Evolutionary conservation across 2,113 vertebrate genomes (phyloP), one percentile per base, ranked within the genome.

Genomic region (Semicossyphus pulcher): DNA sequence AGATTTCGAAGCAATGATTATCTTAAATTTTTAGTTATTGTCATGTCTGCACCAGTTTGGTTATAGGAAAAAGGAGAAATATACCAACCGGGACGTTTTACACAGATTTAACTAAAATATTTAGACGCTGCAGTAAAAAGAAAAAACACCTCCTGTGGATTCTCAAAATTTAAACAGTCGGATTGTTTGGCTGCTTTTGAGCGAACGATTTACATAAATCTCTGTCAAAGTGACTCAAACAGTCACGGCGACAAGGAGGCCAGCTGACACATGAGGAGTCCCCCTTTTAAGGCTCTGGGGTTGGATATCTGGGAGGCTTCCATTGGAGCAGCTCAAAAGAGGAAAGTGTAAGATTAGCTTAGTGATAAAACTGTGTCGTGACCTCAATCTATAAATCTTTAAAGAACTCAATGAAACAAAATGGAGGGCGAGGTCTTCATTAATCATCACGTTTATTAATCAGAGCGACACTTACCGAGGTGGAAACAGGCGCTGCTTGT

Each of bases 291-390:
- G 88, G 86, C 52, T 69, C 37, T 84, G 69, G 72, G 71, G 49
- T 81, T 61, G 57, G 64, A 76, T 70, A 81, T 82, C 77, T 76
- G 78, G 75, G 86, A 73, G 49, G 86, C 45, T 76, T 84, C 83
- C 72, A 72, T 12, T 57, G 73, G 72, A 68, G 83, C 56, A 59
- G 56, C 71, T 91, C 85, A 81, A 85, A 85, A 86, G 89, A 82
- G 88, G 83, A 90, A 89, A 84, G 88, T 83, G n/a, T 89, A 90
- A 89, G 79, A 77, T 91, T 88, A 92, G 80, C 78, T 77, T 68
- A 67, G 75, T 3, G 75, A 75, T 76, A 72, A 84, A 89, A 74
- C 37, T 76, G 80, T 68, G 47, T 36, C 64, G 25, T 85, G 81
- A 87, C 86, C 70, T 89, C 82, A 60, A 74, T 76, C 58, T 62